A percentile compares a stretch with the other conserved stretches of the same genome.
Evolutionary conservation across 2,888 invertebrate species (phyloP).

Genomic region (Plutella xylostella): DNA sequence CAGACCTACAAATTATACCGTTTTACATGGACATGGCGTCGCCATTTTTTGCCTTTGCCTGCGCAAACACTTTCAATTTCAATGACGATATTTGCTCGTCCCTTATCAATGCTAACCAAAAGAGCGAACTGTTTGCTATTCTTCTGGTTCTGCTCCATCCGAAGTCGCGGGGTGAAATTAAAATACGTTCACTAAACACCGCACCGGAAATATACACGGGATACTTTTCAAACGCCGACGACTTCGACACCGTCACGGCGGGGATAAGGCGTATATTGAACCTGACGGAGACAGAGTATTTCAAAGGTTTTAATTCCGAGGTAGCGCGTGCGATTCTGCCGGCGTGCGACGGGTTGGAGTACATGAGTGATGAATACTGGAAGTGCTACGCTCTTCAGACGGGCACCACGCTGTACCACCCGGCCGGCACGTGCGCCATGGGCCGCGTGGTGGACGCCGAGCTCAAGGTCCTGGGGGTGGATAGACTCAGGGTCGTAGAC

Average conservation of each 20-base stretch:
- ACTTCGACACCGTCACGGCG: background rate
- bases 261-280: background rate
- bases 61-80: background rate
- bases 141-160: conserved; percentile 1
- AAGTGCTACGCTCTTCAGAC: conserved; percentile 26
- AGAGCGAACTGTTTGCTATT: background rate
- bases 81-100: background rate
- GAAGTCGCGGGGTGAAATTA: background rate
- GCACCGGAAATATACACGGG: background rate
- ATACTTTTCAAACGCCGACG: background rate
- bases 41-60: background rate
- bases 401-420: conserved; percentile 3
- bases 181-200: background rate
- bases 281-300: conserved; percentile 4
- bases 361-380: conserved; percentile 10
- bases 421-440: conserved; percentile 7
- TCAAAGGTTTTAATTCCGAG: background rate
- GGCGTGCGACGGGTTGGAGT: conserved; percentile 7
- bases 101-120: background rate
- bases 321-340: background rate
- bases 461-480: conserved; percentile 5
- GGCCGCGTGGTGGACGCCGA: conserved; percentile 5
- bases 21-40: background rate
- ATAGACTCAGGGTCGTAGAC: conserved; percentile 6
- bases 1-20: background rate